Base-by-base conservation (phyloP, 2,888 invertebrate species). In the Monopis laevigella region DNA sequence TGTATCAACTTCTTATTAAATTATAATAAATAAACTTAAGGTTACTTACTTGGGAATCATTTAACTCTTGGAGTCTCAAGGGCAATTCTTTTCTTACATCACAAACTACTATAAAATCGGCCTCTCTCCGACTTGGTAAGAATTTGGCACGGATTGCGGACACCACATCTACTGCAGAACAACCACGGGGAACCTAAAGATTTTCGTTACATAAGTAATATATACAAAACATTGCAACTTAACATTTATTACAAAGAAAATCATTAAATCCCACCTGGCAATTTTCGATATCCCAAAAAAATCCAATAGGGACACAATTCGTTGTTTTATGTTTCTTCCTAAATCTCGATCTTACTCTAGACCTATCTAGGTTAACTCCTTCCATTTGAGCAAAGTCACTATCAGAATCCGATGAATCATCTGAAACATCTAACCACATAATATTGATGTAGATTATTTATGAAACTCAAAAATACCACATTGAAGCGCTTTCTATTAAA, bases 251-350 rank as follows among this genome's bases (percentile, higher is more conserved):
- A n/a, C n/a, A n/a, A n/a, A n/a, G n/a, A 30, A 39, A 14, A 24
- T 16, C 38, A 24, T 11, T 39, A 18, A 26, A 16, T 49, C 57
- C 55, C 66, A 88, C 88, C 68, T 88, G 88, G 65, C 93, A 93
- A 66, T 95, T 95, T 77, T 95, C 93, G 57, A 95, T 94, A 63
- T 95, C 95, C 95, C 95, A 95, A 70, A 93, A 94, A 49, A 94
- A 91, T 38, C 93, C 93, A 56, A 94, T 87, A 1, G 92, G 90
- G 43, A 71, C 52, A 56, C 50, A 60, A 28, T 42, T 46, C 38
- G 51, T 51, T 17, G 59, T 53, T 45, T 64, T 58, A 43, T 65
- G 59, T 51, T 75, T 77, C 44, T 75, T 68, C 16, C 80, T 62
- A 43, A 65, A 74, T 14, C 80, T 57, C 26, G 78, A 72, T 53